Evolutionary conservation across 2,797 vertebrate genomes (phyloP), one percentile per base, ranked within the genome.

Genomic region (Sebastes vulpes): DNA sequence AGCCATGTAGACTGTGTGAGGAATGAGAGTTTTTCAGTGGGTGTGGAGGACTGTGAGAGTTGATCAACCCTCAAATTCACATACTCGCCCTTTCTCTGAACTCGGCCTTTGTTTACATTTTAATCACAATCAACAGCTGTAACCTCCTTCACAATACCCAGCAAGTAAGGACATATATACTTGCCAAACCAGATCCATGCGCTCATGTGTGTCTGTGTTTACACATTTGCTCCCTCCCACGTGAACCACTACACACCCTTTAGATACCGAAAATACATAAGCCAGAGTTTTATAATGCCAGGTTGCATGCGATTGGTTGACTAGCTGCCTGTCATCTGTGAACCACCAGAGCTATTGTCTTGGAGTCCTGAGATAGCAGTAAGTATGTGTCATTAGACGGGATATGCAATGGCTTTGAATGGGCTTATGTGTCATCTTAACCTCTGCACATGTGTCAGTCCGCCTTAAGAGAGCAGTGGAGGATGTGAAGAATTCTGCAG

Each of bases 61-160:
- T 72, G 88, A 87, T 92, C 86, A 84, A 64, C 63, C 63, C 82
- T 85, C 63, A 92, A 80, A 92, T 92, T 92, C 90, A 89, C 93
- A 94, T 88, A 90, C 87, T 90, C 69, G 88, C 86, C 94, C 93
- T 94, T 73, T 90, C 72, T 79, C 83, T 94, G 93, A 95, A 95
- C 94, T 93, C 88, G 1, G 68, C 87, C 87, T 94, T 91, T 96
- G 93, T 96, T 96, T 96, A 95, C 95, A 95, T 95, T 94, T 93
- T 82, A 95, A 95, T 94, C 94, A 93, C 93, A 96, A 96, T 96
- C 96, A 95, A 95, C 94, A 95, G 94, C 93, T 87, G 93, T 93
- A 93, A 89, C 93, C 91, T 86, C 72, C 93, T 86, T 90, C 91
- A 95, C 94, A 95, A 94, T 95, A 90, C 91, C 87, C 78, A 92